Base-by-base conservation (phyloP, 2,888 invertebrate genomes). In the Anodontia alba region DNA sequence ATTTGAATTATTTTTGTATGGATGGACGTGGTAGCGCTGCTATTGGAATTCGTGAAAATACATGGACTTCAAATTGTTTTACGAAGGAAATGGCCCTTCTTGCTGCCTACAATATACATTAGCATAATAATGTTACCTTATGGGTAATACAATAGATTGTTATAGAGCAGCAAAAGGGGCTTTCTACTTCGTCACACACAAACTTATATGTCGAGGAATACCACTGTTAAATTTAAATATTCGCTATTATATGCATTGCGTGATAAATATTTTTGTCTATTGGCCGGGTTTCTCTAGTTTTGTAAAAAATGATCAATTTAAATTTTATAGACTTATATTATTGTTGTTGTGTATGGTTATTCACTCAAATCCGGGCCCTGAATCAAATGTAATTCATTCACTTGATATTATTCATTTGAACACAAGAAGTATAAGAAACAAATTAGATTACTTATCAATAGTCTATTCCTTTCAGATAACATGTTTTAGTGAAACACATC, bases 401-500 rank as follows among this genome's bases (percentile, higher is more conserved):
- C 5, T 62, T 3, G 62, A 33, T 5, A 62, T 62, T 33, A 3
- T 62, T 17, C 62, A 62, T 62, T 17, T 62, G 33, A 62, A 62
- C 33, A 62, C 62, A 12, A 8, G 33, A 33, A 62, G 62, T 23
- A 62, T 62, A 5, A 31, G 62, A 33, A 31, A 62, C 17, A 62
- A 62, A 15, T 20, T 62, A 33, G 62, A 62, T 10, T 62, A 33
- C n/a, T 33, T 62, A 31, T 33, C 62, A 1, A 2, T 62, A 33
- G 33, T 20, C 31, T 17, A 33, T 10, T 31, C 31, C 17, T 62
- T 62, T 62, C 31, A 62, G 1, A 33, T 62, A 29, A 10, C 20
- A 33, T 62, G 62, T 33, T 62, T n/a, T 62, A 20, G 8, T 33
- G 62, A 62, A 62, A 62, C 62, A 10, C 62, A 62, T 62, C 33